phyloP scores from a whole-genome alignment of 2,888 invertebrate species.

The Apantesis nais region DNA sequence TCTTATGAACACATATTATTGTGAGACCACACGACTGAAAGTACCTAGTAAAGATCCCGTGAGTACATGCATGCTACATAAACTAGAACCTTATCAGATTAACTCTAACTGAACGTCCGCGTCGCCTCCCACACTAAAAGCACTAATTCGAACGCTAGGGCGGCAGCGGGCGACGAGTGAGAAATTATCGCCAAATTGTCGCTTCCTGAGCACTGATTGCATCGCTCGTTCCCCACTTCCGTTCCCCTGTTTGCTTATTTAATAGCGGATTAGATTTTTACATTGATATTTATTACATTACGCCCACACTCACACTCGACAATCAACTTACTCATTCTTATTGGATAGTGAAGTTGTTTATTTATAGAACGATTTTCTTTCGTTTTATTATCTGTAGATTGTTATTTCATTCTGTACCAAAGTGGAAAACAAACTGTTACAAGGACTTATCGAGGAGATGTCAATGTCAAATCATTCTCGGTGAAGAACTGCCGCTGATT shows the following conservation, averaged over 20 bases:
- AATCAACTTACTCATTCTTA: background rate
- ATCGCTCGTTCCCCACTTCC: conserved; percentile 63
- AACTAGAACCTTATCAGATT: conserved; percentile 4
- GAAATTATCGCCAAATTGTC: conserved; percentile 72
- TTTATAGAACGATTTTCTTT: background rate
- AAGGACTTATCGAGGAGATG: too few species aligned
- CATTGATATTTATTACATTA: conserved; percentile 34
- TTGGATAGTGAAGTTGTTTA: background rate
- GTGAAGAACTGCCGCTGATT: too few species aligned
- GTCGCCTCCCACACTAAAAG: conserved; percentile 39
- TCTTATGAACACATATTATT: background rate
- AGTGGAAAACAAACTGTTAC: too few species aligned
- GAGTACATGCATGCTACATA: background rate
- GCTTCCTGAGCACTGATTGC: conserved; percentile 73
- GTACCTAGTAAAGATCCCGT: background rate
- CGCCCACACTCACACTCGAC: background rate
- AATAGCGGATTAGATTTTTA: conserved; percentile 56
- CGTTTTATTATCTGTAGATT: background rate
- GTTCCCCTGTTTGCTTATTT: conserved; percentile 57
- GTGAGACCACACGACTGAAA: background rate
- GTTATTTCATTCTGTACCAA: background rate
- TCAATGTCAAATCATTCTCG: too few species aligned
- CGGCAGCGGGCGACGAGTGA: conserved; percentile 39
- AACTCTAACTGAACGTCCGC: background rate
- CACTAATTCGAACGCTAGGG: conserved; percentile 53